Base-by-base conservation (phyloP, 2,888 invertebrate species). In the Lumbricus terrestris region DNA sequence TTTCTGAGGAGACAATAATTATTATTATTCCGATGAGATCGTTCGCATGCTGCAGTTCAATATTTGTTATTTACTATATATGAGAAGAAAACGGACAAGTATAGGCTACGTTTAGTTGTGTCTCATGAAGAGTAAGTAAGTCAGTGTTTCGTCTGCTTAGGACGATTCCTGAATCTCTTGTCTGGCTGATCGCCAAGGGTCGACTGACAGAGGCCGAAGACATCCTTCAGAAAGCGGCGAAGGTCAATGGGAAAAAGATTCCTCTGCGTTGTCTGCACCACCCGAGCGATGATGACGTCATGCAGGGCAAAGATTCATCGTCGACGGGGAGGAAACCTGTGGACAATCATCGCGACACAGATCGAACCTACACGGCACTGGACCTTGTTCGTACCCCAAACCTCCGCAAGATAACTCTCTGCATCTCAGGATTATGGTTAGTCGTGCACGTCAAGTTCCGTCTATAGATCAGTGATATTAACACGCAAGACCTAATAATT, bases 151-250 rank as follows among this genome's bases (percentile, higher is more conserved):
- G n/a, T n/a, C 69, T 69, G 69, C 23, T 33, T 33, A 92, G 92
- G 92, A 42, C 90, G 16, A 90, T 92, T 42, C 92, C 92, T 13
- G 92, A 92, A 88, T 92, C 92, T 29, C 88, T 92, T 33, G 91
- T 92, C 40, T 92, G 92, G 92, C 90, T 92, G 69, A 42, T 93
- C 29, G 90, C 92, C 34, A 91, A 92, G 88, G 92, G 92, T 16
- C 54, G 91, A 15, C 42, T 92, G 23, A 90, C 90, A 29, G 92
- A 92, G 82, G 92, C 92, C 11, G 92, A 92, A 89, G 91, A 83
- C 11, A 92, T 92, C 35, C 90, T 92, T 82, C 90, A 91, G 88
- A n/a, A 69, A 35, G 92, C 91, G 15, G 92, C 92, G 29, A 88
- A 89, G n/a, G 90, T 92, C 88, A 92, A 92, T 90, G 88, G 89